A percentile compares a stretch with the other conserved stretches of the same genome.
phyloP scores from a whole-genome alignment of 2,113 vertebrate species.

The Leptosomus discolor region DNA sequence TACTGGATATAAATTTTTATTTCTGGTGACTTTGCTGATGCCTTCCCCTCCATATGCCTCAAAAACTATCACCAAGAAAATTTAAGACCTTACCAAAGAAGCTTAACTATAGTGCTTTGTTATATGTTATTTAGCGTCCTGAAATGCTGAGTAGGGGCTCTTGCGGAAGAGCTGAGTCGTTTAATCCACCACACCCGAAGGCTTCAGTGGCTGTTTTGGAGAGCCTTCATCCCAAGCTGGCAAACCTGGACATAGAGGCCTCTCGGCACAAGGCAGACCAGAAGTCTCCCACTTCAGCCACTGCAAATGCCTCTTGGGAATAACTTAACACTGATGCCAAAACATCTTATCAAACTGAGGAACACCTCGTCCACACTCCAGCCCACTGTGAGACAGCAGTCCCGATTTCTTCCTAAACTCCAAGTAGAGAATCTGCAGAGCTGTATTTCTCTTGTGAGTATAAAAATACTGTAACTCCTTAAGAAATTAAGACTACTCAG shows the following conservation, averaged over 20 bases:
- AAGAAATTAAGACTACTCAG: background rate
- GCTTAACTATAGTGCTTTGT: background rate
- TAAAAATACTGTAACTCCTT: background rate
- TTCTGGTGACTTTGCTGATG: background rate
- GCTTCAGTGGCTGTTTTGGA: background rate
- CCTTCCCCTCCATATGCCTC: background rate
- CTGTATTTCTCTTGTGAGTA: background rate
- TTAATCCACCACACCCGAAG: background rate
- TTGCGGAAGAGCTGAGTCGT: background rate
- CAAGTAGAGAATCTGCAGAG: background rate
- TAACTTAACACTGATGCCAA: accelerated
- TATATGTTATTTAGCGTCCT: background rate
- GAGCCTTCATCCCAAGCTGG: background rate
- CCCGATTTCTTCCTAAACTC: background rate
- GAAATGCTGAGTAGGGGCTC: background rate
- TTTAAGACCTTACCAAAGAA: background rate
- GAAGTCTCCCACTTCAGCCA: background rate
- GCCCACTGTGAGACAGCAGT: background rate
- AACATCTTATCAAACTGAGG: background rate
- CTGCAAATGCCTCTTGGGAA: background rate
- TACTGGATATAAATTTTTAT: background rate
- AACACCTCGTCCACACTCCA: accelerated
- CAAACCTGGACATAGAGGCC: background rate
- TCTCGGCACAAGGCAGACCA: background rate
- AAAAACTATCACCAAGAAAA: background rate